Evolutionary conservation across 2,113 vertebrate genomes (phyloP), one percentile per base, ranked within the genome.

Genomic region (Bucco capensis): DNA sequence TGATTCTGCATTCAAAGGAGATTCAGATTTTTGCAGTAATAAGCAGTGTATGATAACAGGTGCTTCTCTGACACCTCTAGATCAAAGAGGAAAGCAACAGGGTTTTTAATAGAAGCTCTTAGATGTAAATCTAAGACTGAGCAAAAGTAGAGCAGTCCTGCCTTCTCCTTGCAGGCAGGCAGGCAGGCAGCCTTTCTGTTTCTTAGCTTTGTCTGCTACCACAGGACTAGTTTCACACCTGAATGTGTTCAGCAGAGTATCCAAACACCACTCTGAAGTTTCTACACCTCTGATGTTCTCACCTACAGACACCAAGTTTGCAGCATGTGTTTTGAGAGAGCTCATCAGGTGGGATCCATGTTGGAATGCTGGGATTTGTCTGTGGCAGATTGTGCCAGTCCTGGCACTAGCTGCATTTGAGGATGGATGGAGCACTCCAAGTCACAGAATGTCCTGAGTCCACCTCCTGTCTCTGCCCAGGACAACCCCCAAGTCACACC

Each of bases 1-100:
- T 95, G 94, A 92, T 96, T 94, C 81, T 80, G 47, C 33, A 79
- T 83, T 95, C 78, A 93, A 90, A 93, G 88, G 77, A 90, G 73
- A 80, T 90, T 86, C 90, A 88, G 69, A 79, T 83, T 95, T 96
- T 95, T 94, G 33, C 91, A 94, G 94, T 95, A 96, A 94, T 96
- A 92, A 95, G 85, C 61, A 83, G 56, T 75, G 69, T 90, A 56
- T 85, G 78, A 60, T 70, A 90, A 93, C 8, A 19, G 50, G 49
- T 96, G 86, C 82, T 94, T 85, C 92, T 94, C 81, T 94, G 93
- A 89, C 93, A 96, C 73, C 81, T 91, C 76, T 73, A 91, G 94
- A 95, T 97, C 94, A 96, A 96, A 95, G 90, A 73, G 71, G 67
- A 95, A 91, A 93, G 84, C 81, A 95, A 92, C 80, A 85, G 49